Conservation (phyloP, 2,113 vertebrate genomes). For the Neomonachus schauinslandi region DNA sequence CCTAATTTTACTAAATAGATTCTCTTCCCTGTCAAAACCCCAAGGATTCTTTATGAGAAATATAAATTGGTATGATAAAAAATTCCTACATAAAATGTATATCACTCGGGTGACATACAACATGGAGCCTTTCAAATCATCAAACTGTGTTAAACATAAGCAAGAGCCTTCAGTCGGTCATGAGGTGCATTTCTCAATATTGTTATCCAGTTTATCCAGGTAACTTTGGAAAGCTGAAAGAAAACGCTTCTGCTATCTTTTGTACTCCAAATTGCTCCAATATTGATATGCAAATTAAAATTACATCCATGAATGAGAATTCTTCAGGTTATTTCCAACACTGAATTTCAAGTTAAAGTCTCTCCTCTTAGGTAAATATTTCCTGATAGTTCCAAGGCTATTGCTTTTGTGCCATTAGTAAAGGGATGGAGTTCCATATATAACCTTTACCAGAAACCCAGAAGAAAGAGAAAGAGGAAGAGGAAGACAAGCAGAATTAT, state of each 20-base stretch:
- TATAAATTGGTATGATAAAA: slow-evolving; percentile 67
- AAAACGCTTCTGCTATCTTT: neutral
- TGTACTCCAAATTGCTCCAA: neutral
- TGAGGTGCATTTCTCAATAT: neutral
- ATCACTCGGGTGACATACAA: neutral
- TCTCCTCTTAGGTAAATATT: neutral
- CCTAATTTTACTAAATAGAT: slow-evolving; percentile 79
- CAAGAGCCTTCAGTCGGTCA: neutral
- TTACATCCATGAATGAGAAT: neutral
- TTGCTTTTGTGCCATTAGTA: neutral
- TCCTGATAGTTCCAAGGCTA: neutral
- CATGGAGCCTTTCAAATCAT: neutral
- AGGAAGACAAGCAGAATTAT: neutral
- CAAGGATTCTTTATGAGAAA: slow-evolving; percentile 63
- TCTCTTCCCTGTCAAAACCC: slow-evolving; percentile 65
- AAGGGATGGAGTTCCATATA: neutral
- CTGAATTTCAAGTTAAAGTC: neutral
- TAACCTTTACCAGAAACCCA: neutral
- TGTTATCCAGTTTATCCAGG: neutral
- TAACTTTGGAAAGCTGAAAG: neutral
- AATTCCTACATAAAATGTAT: slow-evolving; percentile 29
- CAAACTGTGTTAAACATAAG: neutral
- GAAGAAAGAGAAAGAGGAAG: neutral
- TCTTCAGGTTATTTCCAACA: neutral
- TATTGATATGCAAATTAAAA: neutral